A percentile compares a stretch with the other conserved stretches of the same genome.
phyloP scores from a whole-genome alignment of 2,113 vertebrate species.

The Gallinago media region DNA sequence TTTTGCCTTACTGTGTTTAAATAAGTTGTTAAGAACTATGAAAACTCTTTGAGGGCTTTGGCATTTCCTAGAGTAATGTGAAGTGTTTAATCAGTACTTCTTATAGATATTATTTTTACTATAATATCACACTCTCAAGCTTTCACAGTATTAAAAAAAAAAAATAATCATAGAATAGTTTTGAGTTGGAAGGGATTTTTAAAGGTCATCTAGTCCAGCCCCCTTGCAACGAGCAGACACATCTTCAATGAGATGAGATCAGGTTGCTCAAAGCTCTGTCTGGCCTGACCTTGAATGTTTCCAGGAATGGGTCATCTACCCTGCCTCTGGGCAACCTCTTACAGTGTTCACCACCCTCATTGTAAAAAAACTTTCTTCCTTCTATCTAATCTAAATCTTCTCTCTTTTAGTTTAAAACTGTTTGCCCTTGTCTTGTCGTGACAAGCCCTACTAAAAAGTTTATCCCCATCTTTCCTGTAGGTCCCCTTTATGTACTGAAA shows the following conservation, averaged over 20 bases:
- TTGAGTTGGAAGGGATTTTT: neutral
- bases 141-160: neutral
- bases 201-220: neutral
- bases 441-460: neutral
- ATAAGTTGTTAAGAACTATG: neutral
- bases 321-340: neutral
- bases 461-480: neutral
- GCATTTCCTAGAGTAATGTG: neutral
- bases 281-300: neutral
- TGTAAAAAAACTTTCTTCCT: neutral
- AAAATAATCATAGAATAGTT: neutral
- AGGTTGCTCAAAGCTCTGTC: neutral
- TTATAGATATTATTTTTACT: neutral
- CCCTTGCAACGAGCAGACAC: neutral
- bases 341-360: neutral
- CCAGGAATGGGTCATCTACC: neutral
- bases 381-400: neutral
- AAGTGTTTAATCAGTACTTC: neutral
- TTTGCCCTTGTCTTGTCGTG: neutral
- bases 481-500: neutral
- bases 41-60: neutral
- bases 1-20: neutral
- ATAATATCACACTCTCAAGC: neutral
- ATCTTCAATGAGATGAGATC: neutral
- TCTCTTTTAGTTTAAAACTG: neutral